Base-by-base conservation (phyloP, 2,797 vertebrate genomes). In the Argyrosomus regius region DNA sequence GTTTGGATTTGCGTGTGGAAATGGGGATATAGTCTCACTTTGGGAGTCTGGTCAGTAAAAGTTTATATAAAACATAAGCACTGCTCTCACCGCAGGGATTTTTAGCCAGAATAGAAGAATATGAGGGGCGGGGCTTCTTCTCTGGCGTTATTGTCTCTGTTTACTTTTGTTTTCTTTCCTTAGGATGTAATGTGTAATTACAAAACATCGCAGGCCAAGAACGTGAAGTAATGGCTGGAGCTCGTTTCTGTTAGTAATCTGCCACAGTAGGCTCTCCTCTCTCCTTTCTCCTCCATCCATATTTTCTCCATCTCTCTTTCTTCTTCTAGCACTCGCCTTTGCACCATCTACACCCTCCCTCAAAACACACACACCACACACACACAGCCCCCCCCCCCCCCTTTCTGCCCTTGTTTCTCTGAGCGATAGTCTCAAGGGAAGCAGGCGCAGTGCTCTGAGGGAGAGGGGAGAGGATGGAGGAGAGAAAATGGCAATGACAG, bases 381-480 rank as follows among this genome's bases (percentile, higher is more conserved):
- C 10, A 71, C 26, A 26, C 26, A 26, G 26, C 2, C 26, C 61
- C 61, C 49, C 50, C 11, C 26, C 62, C 50, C 12, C 75, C 82
- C 80, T 87, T 80, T 86, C 80, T 86, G 91, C 81, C 92, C 91
- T 92, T 61, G 64, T 94, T 93, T 92, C 89, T 84, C 57, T 0
- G 31, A 86, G 87, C 53, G 46, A 22, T 52, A 13, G 68, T 89
- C 91, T 81, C 71, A 1, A 59, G 84, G 83, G 89, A 77, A 72
- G 73, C 52, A 48, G 53, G 43, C 66, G 20, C 77, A 63, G 82
- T 60, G 85, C 88, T 84, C 83, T 0, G 71, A 84, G 71, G 72
- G 79, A 72, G 75, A 81, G 85, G 5, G 56, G 58, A 87, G 66
- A 88, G 74, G 91, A 90, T 89, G 86, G 80, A 88, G 69, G 87